Conservation (phyloP, 2,888 invertebrate species). For the Ophion obscuratus region DNA sequence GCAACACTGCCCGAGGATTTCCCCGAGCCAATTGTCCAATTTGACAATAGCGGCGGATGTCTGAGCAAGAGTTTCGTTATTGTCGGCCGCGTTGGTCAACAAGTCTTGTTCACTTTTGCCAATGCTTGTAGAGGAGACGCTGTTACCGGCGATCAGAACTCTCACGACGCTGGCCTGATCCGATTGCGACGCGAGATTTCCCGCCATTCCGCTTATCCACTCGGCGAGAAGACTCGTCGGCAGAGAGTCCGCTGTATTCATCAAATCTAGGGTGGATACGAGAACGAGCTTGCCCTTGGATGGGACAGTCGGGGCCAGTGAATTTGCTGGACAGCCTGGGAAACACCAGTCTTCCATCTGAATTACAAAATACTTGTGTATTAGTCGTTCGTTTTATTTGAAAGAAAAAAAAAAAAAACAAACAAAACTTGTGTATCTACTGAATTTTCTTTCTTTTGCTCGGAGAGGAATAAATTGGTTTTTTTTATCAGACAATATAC, state of each 20-base stretch:
- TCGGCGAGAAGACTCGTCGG: conserved; percentile 91
- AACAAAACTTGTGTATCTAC: neutral
- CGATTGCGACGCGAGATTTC: conserved; percentile 87
- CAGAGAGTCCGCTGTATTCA: conserved; percentile 87
- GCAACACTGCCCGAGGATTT: conserved; percentile 78
- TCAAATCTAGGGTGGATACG: conserved; percentile 92
- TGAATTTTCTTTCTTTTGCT: neutral
- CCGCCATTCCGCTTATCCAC: conserved; percentile 92
- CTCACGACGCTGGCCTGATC: conserved; percentile 89
- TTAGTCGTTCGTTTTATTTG: neutral
- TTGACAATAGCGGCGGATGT: conserved; percentile 71
- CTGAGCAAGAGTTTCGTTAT: conserved; percentile 71
- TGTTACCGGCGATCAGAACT: conserved; percentile 92
- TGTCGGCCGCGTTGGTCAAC: conserved; percentile 61
- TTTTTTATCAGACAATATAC: too few species aligned
- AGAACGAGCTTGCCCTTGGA: conserved; percentile 78
- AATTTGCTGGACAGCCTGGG: conserved; percentile 87
- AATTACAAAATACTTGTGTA: conserved; percentile 83
- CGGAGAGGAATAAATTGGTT: neutral
- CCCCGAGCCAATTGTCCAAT: conserved; percentile 75
- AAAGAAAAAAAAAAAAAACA: too few species aligned
- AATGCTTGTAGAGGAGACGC: conserved; percentile 52
- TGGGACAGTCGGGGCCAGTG: conserved; percentile 46
- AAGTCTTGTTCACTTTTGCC: conserved; percentile 58
- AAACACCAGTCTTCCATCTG: conserved; percentile 93